These are phyloP conservation scores for Sceloporus undulatus DNA, from an alignment of 2,113 vertebrate genomes.

Conservation along the genomic window DNA sequence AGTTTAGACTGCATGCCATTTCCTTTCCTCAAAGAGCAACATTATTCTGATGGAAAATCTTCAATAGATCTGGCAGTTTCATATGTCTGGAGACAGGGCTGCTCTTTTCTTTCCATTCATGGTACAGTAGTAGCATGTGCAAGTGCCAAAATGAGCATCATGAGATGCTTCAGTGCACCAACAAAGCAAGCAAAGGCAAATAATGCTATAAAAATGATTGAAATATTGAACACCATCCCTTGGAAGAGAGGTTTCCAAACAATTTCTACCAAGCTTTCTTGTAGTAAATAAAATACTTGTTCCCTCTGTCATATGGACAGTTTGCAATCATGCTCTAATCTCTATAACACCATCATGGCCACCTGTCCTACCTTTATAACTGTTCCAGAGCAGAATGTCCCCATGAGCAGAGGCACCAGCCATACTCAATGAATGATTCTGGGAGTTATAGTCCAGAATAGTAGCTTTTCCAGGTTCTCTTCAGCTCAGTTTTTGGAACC, in stretches of 20 bases:
- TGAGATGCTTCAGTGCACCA: background rate
- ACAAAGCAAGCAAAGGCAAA: background rate
- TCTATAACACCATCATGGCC: background rate
- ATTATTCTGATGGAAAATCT: conserved; percentile 21
- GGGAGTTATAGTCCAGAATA: background rate
- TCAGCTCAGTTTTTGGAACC: background rate
- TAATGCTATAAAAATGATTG: background rate
- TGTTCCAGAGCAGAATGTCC: background rate
- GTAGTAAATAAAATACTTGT: background rate
- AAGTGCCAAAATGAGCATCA: background rate
- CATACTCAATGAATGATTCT: background rate
- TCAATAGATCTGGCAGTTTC: conserved; percentile 45
- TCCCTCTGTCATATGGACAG: background rate
- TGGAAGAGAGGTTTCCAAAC: background rate
- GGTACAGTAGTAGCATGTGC: background rate
- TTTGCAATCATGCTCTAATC: background rate
- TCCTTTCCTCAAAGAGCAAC: conserved; percentile 40
- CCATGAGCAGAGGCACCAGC: background rate
- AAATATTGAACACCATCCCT: background rate
- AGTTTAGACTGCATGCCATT: conserved; percentile 40
- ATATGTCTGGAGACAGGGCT: conserved; percentile 7
- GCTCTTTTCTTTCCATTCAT: background rate
- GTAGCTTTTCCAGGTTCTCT: background rate
- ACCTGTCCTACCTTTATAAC: background rate
- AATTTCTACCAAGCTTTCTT: background rate